A percentile compares a stretch with the other conserved stretches of the same genome.
Evolutionary conservation across 2,797 vertebrate species (phyloP).

Genomic region (Synaphobranchus kaupii): DNA sequence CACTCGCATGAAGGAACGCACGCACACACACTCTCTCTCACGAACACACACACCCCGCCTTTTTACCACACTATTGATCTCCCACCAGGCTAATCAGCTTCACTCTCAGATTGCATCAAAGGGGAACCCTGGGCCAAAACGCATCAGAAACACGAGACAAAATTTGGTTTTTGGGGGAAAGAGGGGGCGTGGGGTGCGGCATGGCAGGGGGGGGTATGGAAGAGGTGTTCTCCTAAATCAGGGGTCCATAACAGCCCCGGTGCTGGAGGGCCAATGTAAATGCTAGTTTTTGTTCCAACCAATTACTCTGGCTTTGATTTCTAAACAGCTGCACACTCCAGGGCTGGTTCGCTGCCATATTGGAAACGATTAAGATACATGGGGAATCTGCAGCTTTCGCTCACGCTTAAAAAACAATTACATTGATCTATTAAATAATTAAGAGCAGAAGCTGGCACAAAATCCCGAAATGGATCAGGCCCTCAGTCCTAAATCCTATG

Average conservation of each 20-base stretch:
- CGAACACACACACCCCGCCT: conserved; percentile 57
- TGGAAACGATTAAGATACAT: neutral
- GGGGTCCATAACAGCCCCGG: neutral
- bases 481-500: too few species aligned
- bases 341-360: neutral
- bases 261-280: neutral
- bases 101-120: conserved; percentile 82
- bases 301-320: neutral
- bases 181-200: neutral
- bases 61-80: conserved; percentile 74
- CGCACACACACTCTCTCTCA: too few species aligned
- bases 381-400: neutral
- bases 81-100: conserved; percentile 77
- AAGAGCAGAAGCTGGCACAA: too few species aligned
- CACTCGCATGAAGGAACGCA: too few species aligned
- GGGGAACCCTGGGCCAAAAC: conserved; percentile 68
- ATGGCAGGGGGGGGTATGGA: neutral
- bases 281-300: neutral
- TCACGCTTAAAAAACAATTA: neutral
- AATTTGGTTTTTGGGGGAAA: conserved; percentile 20
- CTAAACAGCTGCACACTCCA: neutral
- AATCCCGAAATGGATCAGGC: too few species aligned
- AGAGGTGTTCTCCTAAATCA: neutral
- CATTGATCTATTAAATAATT: too few species aligned
- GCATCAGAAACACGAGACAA: conserved; percentile 65